Conservation (phyloP, 2,888 invertebrate species). For the Lymantria dispar region DNA sequence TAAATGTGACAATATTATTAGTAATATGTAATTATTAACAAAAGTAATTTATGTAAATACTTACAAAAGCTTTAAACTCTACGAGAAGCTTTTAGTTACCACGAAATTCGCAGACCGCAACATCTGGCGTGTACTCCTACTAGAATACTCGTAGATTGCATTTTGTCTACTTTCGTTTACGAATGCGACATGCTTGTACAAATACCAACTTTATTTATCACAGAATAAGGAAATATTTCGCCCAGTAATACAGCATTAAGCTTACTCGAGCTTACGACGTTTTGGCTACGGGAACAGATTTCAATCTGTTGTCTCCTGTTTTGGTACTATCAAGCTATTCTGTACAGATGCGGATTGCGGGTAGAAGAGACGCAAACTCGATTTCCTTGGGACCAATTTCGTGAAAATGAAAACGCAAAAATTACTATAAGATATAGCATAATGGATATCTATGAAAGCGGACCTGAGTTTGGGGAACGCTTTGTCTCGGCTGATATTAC, state of each 20-base stretch:
- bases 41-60: slow-evolving; percentile 10
- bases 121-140: slow-evolving; percentile 70
- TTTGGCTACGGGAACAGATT: slow-evolving; percentile 46
- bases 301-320: slow-evolving; percentile 76
- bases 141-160: slow-evolving; percentile 68
- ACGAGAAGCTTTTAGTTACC: slow-evolving; percentile 69
- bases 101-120: slow-evolving; percentile 74
- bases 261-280: slow-evolving; percentile 50
- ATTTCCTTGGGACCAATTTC: slow-evolving; percentile 56
- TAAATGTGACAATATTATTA: no score
- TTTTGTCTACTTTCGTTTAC: slow-evolving; percentile 58
- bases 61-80: slow-evolving; percentile 52
- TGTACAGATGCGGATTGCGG: slow-evolving; percentile 69
- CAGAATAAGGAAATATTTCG: slow-evolving; percentile 34
- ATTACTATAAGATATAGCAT: slow-evolving; percentile 36
- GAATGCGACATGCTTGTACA: slow-evolving; percentile 14
- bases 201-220: slow-evolving; percentile 29
- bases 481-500: slow-evolving; percentile 19
- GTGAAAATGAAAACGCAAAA: slow-evolving; percentile 62
- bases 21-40: neutral
- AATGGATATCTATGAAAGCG: slow-evolving; percentile 28
- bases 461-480: slow-evolving; percentile 15
- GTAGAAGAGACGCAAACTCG: slow-evolving; percentile 61
- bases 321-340: slow-evolving; percentile 65
- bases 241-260: slow-evolving; percentile 23